Base-by-base conservation (phyloP, 2,888 invertebrate genomes). In the Hipparchia semele region DNA sequence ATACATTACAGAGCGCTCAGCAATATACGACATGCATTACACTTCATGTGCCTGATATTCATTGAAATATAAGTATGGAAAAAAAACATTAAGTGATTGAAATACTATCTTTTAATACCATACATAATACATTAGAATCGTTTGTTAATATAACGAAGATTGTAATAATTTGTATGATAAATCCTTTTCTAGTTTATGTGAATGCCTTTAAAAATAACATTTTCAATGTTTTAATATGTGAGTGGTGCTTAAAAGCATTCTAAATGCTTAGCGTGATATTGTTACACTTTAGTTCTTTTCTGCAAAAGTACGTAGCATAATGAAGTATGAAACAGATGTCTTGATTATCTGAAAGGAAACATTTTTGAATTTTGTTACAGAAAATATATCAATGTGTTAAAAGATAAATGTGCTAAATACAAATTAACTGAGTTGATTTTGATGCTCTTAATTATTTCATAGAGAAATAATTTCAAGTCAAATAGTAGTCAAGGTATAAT, bases 21-120 rank as follows among this genome's bases (percentile, higher is more conserved):
- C 59, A 73, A 5, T 73, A 75, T 9, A 83, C 83, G 10, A 84
- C 85, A 9, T 84, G 78, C 72, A 77, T 78, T 78, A 88, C 72
- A 77, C 65, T 81, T 9, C 71, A 75, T 33, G 61, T 80, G 10
- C 72, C 75, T n/a, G 78, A 80, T 66, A 64, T 78, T 51, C 75
- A 77, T 13, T 77, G 74, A 77, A 56, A 10, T 45, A 45, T 61
- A 7, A 1, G 39, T 59, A 59, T 2, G 1, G 12, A 39, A 39
- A 23, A 23, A 23, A 58, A 23, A 56, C 6, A 7, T 10, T 0
- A 54, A 54, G 12, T n/a, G 3, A 54, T 54, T 54, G 12, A 54
- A 54, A n/a, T 54, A 6, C 12, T n/a, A 54, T 54, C 7, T 6
- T 39, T 39, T 39, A 39, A 39, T 39, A 39, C 39, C 39, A 39